phyloP scores from a whole-genome alignment of 2,113 vertebrate genomes.

The Muscicapa adusta region DNA sequence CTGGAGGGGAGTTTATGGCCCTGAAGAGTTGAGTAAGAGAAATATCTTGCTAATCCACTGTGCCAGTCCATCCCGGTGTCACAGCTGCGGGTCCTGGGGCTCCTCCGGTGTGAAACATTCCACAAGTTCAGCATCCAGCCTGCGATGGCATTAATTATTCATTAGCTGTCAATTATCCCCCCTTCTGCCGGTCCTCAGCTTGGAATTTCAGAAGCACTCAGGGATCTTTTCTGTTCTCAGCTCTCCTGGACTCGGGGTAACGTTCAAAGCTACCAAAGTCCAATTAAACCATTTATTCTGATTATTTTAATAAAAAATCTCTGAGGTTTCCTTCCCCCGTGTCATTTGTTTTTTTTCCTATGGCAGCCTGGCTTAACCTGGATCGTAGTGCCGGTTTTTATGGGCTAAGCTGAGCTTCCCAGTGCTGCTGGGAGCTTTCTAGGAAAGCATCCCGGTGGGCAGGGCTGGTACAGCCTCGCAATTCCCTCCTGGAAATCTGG shows the following conservation, averaged over 20 bases:
- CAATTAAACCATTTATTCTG: not conserved
- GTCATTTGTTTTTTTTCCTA: not conserved
- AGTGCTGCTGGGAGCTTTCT: not conserved
- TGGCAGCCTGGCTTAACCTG: not conserved
- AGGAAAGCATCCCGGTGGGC: not conserved
- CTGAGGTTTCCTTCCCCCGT: fast-evolving
- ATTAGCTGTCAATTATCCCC: not conserved
- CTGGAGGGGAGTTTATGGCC: not conserved
- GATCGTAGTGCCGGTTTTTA: not conserved
- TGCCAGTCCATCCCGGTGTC: not conserved
- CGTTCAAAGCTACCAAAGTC: not conserved
- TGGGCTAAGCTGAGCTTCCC: fast-evolving
- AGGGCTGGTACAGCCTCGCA: not conserved
- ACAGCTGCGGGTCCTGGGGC: not conserved
- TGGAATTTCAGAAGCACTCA: not conserved
- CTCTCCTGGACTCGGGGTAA: not conserved
- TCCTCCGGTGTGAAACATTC: not conserved
- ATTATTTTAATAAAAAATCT: not conserved
- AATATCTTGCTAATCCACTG: not conserved
- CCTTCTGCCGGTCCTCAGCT: not conserved
- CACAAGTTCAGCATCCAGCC: not conserved
- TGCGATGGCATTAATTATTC: not conserved
- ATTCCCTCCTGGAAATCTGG: not conserved
- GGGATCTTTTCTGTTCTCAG: not conserved
- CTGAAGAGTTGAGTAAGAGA: not conserved